phyloP scores from a whole-genome alignment of 2,113 vertebrate genomes.

The Mastomys natalensis region DNA sequence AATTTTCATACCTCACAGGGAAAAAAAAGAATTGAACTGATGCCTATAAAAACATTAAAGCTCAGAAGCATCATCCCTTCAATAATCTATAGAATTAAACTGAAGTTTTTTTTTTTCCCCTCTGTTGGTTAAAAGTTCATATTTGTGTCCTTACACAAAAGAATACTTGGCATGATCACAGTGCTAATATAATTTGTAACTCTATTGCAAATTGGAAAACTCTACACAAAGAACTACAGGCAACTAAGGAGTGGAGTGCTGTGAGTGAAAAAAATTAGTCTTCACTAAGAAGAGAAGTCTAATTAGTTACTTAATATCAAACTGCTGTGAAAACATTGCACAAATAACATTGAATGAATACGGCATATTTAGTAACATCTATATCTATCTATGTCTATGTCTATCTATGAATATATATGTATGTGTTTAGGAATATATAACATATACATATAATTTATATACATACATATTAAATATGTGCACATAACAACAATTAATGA shows the following conservation, averaged over 20 bases:
- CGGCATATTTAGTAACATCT: background rate
- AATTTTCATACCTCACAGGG: background rate
- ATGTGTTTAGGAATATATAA: too few relatives aligned
- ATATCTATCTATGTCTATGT: background rate
- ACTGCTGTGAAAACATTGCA: background rate
- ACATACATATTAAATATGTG: background rate
- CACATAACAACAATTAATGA: background rate
- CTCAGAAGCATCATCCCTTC: background rate
- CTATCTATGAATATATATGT: background rate
- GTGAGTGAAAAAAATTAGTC: too few relatives aligned
- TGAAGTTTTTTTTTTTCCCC: too few relatives aligned
- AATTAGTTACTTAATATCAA: background rate
- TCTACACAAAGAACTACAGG: background rate
- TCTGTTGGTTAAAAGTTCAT: background rate
- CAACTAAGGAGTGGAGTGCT: background rate
- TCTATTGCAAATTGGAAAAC: background rate
- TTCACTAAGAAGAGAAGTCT: background rate
- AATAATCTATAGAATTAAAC: background rate
- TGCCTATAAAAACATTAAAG: background rate
- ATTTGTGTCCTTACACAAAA: background rate
- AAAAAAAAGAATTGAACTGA: background rate
- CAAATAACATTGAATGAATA: background rate
- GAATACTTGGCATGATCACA: background rate
- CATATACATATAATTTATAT: too few relatives aligned
- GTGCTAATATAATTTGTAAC: background rate